Base-by-base conservation (phyloP, 1,140 invertebrate genomes). In the Sipha flava region DNA sequence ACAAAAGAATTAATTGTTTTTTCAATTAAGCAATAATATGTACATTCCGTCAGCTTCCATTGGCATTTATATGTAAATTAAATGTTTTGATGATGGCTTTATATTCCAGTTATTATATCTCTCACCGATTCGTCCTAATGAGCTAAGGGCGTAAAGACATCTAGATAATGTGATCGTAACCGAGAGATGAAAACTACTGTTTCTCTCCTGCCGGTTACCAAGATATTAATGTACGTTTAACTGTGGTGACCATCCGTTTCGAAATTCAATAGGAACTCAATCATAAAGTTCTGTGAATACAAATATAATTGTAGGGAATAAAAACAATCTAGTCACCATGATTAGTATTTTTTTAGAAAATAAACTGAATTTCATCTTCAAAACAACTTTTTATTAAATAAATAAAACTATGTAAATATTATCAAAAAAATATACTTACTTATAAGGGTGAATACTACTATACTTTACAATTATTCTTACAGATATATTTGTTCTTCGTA, bases 301-400 rank as follows among this genome's bases (percentile, higher is more conserved):
- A 70, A 70, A 70, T 70, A 70, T 9, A 70, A 31, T 64, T 6
- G 43, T 29, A 18, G 26, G 26, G 40, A 70, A 59, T 12, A 31
- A 70, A 70, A 43, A 73, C 57, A 77, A 37, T 57, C 49, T 40
- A 57, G 73, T 77, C 73, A 77, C 34, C 52, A 77, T 77, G 73
- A 77, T 77, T 26, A 40, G 73, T 54, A n/a, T 18, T 37, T 77
- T 77, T 77, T 77, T 54, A 31, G 14, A 49, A 49, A 72, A 49
- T 31, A 72, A 52, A 75, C 31, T 29, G 18, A 54, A 73, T 23
- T 73, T 54, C 37, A 21, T 21, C 21, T n/a, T 73, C 4, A 34
- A 31, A 75, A 54, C 47, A 4, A 37, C 21, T 40, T 66, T 64
- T 6, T 66, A 34, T 66, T 66, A 43, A 43, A 23, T 16, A 16